Evolutionary conservation across 1,140 invertebrate genomes (phyloP), one percentile per base, ranked within the genome.

Genomic region (Eulimnadia texana): DNA sequence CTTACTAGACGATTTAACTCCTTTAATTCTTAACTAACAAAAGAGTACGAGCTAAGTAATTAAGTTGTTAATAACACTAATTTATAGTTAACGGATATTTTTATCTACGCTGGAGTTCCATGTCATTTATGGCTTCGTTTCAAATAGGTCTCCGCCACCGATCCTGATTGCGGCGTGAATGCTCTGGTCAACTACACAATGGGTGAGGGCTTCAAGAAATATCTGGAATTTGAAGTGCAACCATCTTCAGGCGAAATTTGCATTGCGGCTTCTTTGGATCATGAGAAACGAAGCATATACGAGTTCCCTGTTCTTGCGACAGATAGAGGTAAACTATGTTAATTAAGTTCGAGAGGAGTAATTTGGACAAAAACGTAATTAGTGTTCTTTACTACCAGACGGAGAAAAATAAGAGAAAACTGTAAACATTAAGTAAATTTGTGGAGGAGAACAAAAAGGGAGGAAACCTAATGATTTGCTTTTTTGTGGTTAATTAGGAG

Each of bases 271-370:
- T 74, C 81, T 1, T 74, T 98, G 68, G 94, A 98, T 73, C 89
- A 86, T 72, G 95, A 98, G 75, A 81, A 79, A 2, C 77, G 84
- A 25, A 83, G 76, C 61, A 83, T 84, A 54, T 91, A 91, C 71
- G 93, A 98, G 71, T 88, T 98, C 68, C 88, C 93, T 3, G 85
- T 98, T 42, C 81, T 94, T 64, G 95, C 94, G 59, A 93, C 88
- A 27, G 94, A 98, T 74, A 80, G 90, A 83, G 91, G 93, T 92
- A 75, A 42, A 16, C 16, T 42, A 42, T 9, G 6, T 42, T 42
- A 42, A 42, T 42, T 42, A 42, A 42, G 6, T 42, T 42, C 6
- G 16, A 9, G 33, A 42, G 33, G 33, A n/a, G n/a, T n/a, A n/a
- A n/a, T n/a, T n/a, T n/a, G n/a, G n/a, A n/a, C n/a, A n/a, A n/a